Conservation (phyloP, 23 tunicate species). For the Trididemnum miniatum region DNA sequence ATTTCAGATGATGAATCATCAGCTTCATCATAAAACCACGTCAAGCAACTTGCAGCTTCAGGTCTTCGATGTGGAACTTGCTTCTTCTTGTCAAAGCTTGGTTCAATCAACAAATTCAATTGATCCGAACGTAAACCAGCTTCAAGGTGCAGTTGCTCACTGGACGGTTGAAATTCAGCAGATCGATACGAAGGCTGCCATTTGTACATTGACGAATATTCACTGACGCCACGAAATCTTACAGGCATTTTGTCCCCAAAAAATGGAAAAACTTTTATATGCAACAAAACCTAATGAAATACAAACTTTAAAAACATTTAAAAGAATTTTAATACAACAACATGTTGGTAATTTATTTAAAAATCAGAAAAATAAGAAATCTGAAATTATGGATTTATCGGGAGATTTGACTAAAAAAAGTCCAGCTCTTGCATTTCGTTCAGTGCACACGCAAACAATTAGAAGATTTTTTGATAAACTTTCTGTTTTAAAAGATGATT, state of each 20-base stretch:
- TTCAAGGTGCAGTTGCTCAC: conserved; percentile 59
- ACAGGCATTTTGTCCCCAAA: conserved; percentile 86
- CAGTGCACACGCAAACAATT: no score
- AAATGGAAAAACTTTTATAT: no score
- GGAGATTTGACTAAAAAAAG: no score
- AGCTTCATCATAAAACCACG: conserved; percentile 72
- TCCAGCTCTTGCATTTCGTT: no score
- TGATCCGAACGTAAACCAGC: conserved; percentile 93
- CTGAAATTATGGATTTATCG: no score
- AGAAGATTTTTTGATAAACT: no score
- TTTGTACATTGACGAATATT: conserved; percentile 62
- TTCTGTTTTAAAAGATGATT: no score
- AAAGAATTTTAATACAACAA: no score
- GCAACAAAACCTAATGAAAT: no score
- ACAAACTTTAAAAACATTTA: no score
- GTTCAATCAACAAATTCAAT: conserved; percentile 51
- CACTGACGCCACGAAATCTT: conserved; percentile 75
- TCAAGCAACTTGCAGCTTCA: conserved; percentile 49
- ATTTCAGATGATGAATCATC: neutral
- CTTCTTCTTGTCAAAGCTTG: conserved; percentile 62
- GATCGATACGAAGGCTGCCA: conserved; percentile 83
- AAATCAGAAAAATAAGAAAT: no score
- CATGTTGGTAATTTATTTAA: no score
- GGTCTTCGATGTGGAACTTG: conserved; percentile 75
- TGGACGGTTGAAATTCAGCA: conserved; percentile 55